Conservation (phyloP, 2,113 vertebrate genomes). For the Enhydra lutris region DNA sequence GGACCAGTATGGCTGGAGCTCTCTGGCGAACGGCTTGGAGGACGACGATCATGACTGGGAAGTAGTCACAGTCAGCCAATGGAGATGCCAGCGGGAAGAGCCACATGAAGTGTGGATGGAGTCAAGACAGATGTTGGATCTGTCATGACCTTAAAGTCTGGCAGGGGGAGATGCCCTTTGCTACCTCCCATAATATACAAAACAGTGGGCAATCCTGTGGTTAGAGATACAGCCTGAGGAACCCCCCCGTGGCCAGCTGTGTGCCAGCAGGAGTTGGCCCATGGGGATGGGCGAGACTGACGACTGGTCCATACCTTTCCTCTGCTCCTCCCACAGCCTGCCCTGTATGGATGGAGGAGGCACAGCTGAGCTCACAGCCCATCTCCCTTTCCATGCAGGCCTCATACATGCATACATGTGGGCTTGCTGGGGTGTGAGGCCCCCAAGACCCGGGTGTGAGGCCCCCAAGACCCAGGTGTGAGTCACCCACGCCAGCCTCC, state of each 20-base stretch:
- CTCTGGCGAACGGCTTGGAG: not conserved
- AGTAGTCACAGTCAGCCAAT: not conserved
- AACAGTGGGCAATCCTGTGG: not conserved
- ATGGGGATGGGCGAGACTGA: not conserved
- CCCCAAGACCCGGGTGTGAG: not conserved
- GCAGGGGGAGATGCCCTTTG: not conserved
- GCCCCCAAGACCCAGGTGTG: not conserved
- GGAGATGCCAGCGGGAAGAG: not conserved
- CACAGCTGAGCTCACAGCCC: not conserved
- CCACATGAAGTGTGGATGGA: not conserved
- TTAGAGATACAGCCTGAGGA: not conserved
- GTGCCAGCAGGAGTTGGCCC: not conserved
- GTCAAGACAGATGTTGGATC: not conserved
- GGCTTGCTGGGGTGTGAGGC: not conserved
- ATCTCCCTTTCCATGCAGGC: not conserved
- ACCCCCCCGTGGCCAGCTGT: not conserved
- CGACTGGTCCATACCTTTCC: not conserved
- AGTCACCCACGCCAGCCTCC: not conserved
- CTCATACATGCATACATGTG: not conserved
- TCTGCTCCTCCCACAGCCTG: not conserved
- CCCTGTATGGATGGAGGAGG: not conserved
- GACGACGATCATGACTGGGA: fast-evolving
- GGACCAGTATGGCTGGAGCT: not conserved
- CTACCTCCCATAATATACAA: not conserved
- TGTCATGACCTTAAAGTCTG: not conserved